Conservation (phyloP, 2,797 vertebrate genomes). For the Crax fasciolata region DNA sequence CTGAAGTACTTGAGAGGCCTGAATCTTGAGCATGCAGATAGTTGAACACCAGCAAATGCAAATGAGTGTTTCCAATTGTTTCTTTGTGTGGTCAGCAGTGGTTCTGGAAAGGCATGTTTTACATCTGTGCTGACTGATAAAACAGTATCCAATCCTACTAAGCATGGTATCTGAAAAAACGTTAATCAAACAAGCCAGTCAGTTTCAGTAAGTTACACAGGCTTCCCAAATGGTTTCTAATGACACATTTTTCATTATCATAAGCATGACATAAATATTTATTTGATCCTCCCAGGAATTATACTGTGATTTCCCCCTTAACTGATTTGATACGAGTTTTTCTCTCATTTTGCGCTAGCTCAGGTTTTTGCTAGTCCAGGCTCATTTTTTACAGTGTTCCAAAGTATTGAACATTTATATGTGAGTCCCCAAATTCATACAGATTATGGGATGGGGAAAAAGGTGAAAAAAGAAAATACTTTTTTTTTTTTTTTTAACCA, state of each 20-base stretch:
- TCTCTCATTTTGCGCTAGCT: neutral
- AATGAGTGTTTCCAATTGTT: neutral
- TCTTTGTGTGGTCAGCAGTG: neutral
- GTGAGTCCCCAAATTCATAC: neutral
- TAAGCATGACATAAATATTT: neutral
- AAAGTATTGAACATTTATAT: neutral
- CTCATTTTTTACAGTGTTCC: neutral
- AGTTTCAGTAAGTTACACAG: neutral
- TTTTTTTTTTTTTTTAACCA: neutral
- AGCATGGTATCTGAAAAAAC: neutral
- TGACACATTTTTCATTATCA: neutral
- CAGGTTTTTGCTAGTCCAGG: neutral
- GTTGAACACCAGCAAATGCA: neutral
- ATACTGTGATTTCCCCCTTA: neutral
- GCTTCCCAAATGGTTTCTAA: constrained; percentile 21
- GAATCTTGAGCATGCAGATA: neutral
- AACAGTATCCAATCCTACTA: neutral
- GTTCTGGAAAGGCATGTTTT: neutral
- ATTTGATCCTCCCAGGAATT: neutral
- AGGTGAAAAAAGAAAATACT: neutral
- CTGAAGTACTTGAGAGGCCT: neutral
- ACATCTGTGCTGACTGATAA: neutral
- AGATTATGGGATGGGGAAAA: neutral
- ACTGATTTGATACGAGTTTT: neutral
- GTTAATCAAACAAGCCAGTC: neutral